Base-by-base conservation (phyloP, 1,140 invertebrate species). In the Aleiodes sp. region DNA sequence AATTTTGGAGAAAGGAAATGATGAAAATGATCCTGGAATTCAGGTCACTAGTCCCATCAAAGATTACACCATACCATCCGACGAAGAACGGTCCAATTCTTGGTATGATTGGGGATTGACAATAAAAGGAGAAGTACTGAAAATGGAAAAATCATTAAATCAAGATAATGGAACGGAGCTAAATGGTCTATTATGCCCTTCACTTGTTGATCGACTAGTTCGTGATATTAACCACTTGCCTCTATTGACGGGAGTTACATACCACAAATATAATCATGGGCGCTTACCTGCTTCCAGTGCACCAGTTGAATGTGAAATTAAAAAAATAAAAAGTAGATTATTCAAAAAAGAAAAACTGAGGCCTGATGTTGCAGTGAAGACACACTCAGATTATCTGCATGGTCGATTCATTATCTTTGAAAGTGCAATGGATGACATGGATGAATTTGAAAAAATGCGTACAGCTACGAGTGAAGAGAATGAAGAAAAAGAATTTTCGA, bases 241-340 rank as follows among this genome's bases (percentile, higher is more conserved):
- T 4, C 24, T 71, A 35, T 68, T 62, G 72, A 31, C 60, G 2
- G 65, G 65, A 21, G 59, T 71, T 16, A n/a, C 19, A 16, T 19
- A 10, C 10, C 16, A 74, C 4, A 68, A 65, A 56, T 71, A 69
- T 63, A 52, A 60, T 3, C 39, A 59, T 39, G 72, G 70, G 1
- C 16, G 70, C 4, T 52, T 63, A 2, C 66, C 70, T 12, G 67
- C 69, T n/a, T 43, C 66, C 1, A 73, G 71, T 59, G 71, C 68
- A n/a, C 14, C 35, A 2, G 71, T 73, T 1, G 71, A 73, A 43
- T 41, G 63, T 14, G 67, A 70, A 60, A 63, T 73, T 10, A 64
- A 59, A 28, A 70, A 46, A 33, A 64, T 70, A 1, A 73, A 73
- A 62, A 12, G 64, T 10, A 9, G 14, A 16, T 1, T 68, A 2